Evolutionary conservation across 2,888 invertebrate species (phyloP), one percentile per base, ranked within the genome.

Genomic region (Stratiomys singularior): DNA sequence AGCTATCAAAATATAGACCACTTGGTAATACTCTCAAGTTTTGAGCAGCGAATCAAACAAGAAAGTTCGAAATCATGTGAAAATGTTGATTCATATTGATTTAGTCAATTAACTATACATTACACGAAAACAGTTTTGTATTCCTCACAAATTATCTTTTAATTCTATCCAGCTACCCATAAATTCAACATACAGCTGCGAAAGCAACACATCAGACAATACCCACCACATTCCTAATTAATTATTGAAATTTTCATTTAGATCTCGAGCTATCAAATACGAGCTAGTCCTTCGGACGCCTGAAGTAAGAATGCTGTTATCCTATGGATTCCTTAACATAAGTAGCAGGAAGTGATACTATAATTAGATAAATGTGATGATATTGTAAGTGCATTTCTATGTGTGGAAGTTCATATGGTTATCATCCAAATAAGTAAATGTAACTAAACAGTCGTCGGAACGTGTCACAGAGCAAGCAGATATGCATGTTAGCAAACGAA

Each of bases 181-280:
- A 37, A 37, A 37, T 37, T 37, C 37, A 37, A 37, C 9, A 60
- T 30, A 60, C 30, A 15, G 27, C 46, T 28, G 3, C 18, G 25
- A 0, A 25, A 28, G 46, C 74, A 72, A 44, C 74, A 47, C 21
- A 67, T 67, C 44, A 67, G 44, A 44, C 67, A 67, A 67, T 67
- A 67, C 37, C 67, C 67, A 67, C 67, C 67, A 63, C 64, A 18
- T 64, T 72, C 18, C 46, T 77, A 74, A 78, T 78, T 78, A 78
- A 78, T 78, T 78, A 78, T 78, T 78, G 63, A 72, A 72, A 74
- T 74, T 74, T 78, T 64, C 44, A 64, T 76, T 76, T 44, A 44
- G 30, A 64, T 28, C 44, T 67, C 44, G 11, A 37, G n/a, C n/a
- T n/a, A 13, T 67, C 44, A 44, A 46, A 18, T 46, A 44, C 44